Conservation (phyloP, 2,888 invertebrate species). For the Seladonia tumulorum region DNA sequence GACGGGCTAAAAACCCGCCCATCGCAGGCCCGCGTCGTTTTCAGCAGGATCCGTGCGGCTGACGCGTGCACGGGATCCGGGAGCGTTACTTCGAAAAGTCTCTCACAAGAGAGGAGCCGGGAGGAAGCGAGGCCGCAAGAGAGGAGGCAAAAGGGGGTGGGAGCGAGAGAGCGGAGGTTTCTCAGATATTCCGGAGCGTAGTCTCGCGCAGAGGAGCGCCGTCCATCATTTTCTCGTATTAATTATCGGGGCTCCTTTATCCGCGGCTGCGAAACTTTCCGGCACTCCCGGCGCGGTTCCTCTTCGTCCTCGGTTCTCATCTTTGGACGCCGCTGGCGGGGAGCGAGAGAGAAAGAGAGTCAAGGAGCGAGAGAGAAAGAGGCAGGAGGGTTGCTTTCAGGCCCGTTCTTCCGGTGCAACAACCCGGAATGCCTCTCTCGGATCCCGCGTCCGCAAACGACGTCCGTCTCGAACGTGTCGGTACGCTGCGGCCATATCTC, state of each 20-base stretch:
- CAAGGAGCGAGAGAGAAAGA: background rate
- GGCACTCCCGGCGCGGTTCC: constrained; percentile 27
- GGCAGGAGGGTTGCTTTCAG: constrained; percentile 20
- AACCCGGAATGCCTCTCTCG: constrained; percentile 64
- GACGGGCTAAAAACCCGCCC: background rate
- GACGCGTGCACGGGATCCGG: background rate
- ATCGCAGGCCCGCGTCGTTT: background rate
- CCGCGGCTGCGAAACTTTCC: constrained; percentile 35
- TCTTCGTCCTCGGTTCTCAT: background rate
- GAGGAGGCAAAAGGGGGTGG: background rate
- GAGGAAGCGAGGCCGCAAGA: background rate
- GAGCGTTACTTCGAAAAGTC: constrained; percentile 18
- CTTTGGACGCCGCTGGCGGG: background rate
- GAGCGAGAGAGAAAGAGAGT: background rate
- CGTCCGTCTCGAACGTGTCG: constrained; percentile 66
- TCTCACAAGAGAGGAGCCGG: background rate
- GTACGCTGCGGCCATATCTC: constrained; percentile 58
- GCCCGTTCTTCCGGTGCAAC: constrained; percentile 65
- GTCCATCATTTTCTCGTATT: constrained; percentile 42
- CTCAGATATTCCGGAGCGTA: constrained; percentile 3
- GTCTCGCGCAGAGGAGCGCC: background rate
- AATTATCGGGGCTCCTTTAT: constrained; percentile 52
- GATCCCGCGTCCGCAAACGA: constrained; percentile 50
- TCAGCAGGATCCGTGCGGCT: background rate
- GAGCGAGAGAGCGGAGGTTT: background rate